Base-by-base conservation (phyloP, 1,140 invertebrate genomes). In the Venturia canescens region DNA sequence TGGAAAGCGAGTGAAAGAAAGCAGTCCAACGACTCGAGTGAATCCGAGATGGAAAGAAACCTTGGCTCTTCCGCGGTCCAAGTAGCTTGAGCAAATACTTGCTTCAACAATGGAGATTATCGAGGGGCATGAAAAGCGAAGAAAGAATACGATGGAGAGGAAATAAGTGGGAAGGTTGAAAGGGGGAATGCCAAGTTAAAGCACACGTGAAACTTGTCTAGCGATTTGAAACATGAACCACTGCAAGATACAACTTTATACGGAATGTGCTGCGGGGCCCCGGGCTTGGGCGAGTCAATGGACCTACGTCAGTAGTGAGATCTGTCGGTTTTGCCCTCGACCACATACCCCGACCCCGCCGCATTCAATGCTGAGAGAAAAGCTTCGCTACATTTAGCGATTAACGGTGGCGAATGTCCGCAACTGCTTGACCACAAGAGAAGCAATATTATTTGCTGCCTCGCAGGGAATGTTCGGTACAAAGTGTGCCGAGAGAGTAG, bases 311-410 rank as follows among this genome's bases (percentile, higher is more conserved):
- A 53, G 57, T 63, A 63, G 21, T 63, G 57, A 26, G 57, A 63
- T 63, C 57, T 63, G 57, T 63, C 18, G 57, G 57, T 63, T 63
- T 63, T 63, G n/a, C 57, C 3, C n/a, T 63, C n/a, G 21, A 63
- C 18, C 9, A 63, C 23, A 2, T 63, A 63, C 21, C 57, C 57
- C 3, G 31, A 34, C 21, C 57, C 57, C 18, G n/a, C n/a, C n/a
- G n/a, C n/a, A n/a, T n/a, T 9, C 57, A 63, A 5, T 63, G 1
- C 23, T n/a, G 3, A 53, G 50, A 53, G 50, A n/a, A 53, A 53
- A 53, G 15, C 50, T 53, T 4, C 50, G 50, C 15, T 53, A 53
- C 21, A 21, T 26, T 63, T 63, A 63, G 23, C 57, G 16, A 21
- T 11, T 9, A 26, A 26, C 57, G 6, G 21, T 21, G 57, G 57